Base-by-base conservation (phyloP, 92 coral and sea anemone species). In the Palythoa heliodiscus region DNA sequence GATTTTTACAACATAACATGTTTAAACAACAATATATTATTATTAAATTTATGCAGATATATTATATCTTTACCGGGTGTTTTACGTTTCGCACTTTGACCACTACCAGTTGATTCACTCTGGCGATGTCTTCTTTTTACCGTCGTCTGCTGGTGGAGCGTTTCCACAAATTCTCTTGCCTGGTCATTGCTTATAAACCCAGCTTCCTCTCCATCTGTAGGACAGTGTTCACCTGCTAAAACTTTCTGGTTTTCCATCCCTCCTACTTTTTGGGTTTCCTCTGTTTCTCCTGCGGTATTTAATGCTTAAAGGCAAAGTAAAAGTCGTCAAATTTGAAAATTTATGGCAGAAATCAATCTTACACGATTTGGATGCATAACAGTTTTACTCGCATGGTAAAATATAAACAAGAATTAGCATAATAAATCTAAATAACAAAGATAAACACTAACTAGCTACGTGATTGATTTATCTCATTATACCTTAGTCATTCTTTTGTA, bases 81-180 rank as follows among this genome's bases (percentile, higher is more conserved):
- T 48, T 68, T 80, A 3, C 20, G 11, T 43, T 24, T 66, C 22
- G 9, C 72, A 15, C 5, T 48, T 47, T 14, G 54, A 43, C 58
- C 22, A 19, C n/a, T 9, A 22, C 16, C 40, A 66, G 7, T 29
- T 38, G 57, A 72, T 61, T 24, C 71, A 60, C 9, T 48, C 6
- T 78, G 58, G 48, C n/a, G 72, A 19, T 7, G 61, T 78, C 71
- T 63, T 40, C 16, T 17, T 64, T 63, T 80, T 66, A 17, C 84
- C 64, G 58, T 13, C 22, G 84, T 35, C 40, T 66, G 74, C 23
- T 80, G 84, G 29, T 80, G 84, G 12, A 80, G 84, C 43, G 73
- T 47, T 80, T 64, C 60, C 58, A 80, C 84, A 63, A 80, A 80
- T 40, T 66, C 84, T 20, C 84, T 64, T 8, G 73, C 84, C 2